phyloP scores from a whole-genome alignment of 2,113 vertebrate species.

The Brachyhypopomus occidentalis region DNA sequence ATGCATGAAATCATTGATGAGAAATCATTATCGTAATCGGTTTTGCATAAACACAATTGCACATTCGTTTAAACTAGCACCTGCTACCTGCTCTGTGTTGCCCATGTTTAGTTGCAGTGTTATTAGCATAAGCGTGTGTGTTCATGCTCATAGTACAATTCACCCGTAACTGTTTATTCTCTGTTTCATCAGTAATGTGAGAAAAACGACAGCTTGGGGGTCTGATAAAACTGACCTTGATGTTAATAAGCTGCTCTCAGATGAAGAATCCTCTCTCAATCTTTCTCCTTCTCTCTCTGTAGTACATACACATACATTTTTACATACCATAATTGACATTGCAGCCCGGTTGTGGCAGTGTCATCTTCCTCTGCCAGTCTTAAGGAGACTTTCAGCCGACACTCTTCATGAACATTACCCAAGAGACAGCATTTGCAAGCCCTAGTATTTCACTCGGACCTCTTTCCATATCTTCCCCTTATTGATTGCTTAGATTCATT shows the following conservation, averaged over 20 bases:
- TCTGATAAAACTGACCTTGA: slow-evolving; percentile 74
- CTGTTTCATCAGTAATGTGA: slow-evolving; percentile 59
- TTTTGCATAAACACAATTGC: slow-evolving; percentile 59
- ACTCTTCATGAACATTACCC: slow-evolving; percentile 63
- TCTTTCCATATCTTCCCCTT: slow-evolving; percentile 19
- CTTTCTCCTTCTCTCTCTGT: slow-evolving; percentile 18
- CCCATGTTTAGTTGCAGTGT: background rate
- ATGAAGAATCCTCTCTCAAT: slow-evolving; percentile 52
- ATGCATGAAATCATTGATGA: slow-evolving; percentile 44
- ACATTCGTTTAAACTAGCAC: slow-evolving; percentile 60
- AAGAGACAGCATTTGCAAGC: slow-evolving; percentile 46
- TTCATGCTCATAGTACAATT: slow-evolving; percentile 39
- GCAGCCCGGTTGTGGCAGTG: slow-evolving; percentile 54
- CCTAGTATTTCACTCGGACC: slow-evolving; percentile 15
- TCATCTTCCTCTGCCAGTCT: slow-evolving; percentile 74
- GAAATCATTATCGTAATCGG: slow-evolving; percentile 57
- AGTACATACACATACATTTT: slow-evolving; percentile 36
- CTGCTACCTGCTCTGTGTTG: slow-evolving; percentile 59
- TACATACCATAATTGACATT: slow-evolving; percentile 62
- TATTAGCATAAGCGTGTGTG: slow-evolving; percentile 22
- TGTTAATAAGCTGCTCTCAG: slow-evolving; percentile 74
- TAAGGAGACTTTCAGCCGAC: slow-evolving; percentile 55
- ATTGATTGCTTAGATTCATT: slow-evolving; percentile 24
- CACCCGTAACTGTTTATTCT: slow-evolving; percentile 41
- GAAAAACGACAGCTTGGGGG: slow-evolving; percentile 66